Evolutionary conservation across 2,888 invertebrate species (phyloP).

Genomic region (Mimumesa dahlbomi): DNA sequence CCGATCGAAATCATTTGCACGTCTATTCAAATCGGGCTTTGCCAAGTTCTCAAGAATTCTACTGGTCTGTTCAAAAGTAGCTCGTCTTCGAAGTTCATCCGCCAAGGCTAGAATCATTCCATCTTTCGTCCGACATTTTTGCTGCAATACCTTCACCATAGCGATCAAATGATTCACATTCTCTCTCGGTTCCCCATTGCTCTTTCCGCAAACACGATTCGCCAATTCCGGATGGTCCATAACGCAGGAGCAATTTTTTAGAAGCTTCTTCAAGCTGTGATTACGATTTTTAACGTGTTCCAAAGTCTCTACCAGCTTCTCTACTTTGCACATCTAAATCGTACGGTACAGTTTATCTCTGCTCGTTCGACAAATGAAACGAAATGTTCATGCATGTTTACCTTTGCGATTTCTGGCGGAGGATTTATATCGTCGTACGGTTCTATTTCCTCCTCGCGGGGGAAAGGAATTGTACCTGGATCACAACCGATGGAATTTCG

Average conservation of each 20-base stretch:
- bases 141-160: constrained; percentile 46
- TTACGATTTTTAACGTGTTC: constrained; percentile 57
- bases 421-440: too few relatives aligned
- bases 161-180: constrained; percentile 39
- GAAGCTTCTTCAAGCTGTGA: constrained; percentile 36
- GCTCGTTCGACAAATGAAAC: too few relatives aligned
- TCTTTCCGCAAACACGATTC: background rate
- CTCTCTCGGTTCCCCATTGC: background rate
- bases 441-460: too few relatives aligned
- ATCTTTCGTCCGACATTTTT: constrained; percentile 56
- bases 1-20: constrained; percentile 43
- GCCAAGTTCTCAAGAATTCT: constrained; percentile 33
- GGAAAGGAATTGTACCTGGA: background rate
- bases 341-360: too few relatives aligned
- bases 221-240: too few relatives aligned
- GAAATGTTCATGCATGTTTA: too few relatives aligned
- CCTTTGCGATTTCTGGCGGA: too few relatives aligned
- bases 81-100: constrained; percentile 46
- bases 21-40: constrained; percentile 8
- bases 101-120: constrained; percentile 53
- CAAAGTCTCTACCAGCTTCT: constrained; percentile 48
- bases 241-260: constrained; percentile 14
- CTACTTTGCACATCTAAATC: constrained; percentile 44
- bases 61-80: constrained; percentile 15
- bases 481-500: background rate